Percentiles rank a stretch among this genome's conserved stretches.
Conservation (phyloP, 2,797 vertebrate species). For the Characodon lateralis region DNA sequence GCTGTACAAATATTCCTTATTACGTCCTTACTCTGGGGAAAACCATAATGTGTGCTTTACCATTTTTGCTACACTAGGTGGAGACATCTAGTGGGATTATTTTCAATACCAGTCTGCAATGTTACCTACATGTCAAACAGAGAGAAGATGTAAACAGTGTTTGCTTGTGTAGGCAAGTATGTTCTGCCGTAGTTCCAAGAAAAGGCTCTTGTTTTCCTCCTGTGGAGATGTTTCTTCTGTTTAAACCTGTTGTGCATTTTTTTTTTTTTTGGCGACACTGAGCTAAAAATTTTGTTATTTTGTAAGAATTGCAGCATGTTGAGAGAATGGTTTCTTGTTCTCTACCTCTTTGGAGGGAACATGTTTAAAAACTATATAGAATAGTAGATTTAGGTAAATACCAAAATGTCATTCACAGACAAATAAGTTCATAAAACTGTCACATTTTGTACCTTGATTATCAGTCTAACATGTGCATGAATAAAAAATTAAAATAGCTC, state of each 20-base stretch:
- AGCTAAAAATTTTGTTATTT: neutral
- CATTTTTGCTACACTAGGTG: slow-evolving; percentile 51
- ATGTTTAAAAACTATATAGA: too few relatives aligned
- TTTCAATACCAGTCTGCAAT: neutral
- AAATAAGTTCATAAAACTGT: too few relatives aligned
- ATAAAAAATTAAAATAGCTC: neutral
- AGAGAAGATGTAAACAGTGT: neutral
- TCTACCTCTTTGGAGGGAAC: too few relatives aligned
- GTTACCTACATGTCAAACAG: too few relatives aligned
- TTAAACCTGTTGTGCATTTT: neutral
- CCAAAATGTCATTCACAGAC: too few relatives aligned
- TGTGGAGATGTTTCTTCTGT: neutral
- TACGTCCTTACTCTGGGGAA: neutral
- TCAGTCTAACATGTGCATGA: rapidly evolving
- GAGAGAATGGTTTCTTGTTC: too few relatives aligned
- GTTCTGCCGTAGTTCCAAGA: neutral
- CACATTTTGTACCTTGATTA: neutral
- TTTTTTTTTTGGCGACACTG: neutral
- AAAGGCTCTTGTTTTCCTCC: neutral
- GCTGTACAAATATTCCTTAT: neutral
- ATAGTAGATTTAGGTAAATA: too few relatives aligned
- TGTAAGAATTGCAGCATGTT: neutral
- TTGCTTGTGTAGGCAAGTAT: neutral
- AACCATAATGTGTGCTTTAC: neutral
- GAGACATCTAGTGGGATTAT: slow-evolving; percentile 37